Evolutionary conservation across 2,797 vertebrate genomes (phyloP), one percentile per base, ranked within the genome.

Genomic region (Sibirionetta formosa): DNA sequence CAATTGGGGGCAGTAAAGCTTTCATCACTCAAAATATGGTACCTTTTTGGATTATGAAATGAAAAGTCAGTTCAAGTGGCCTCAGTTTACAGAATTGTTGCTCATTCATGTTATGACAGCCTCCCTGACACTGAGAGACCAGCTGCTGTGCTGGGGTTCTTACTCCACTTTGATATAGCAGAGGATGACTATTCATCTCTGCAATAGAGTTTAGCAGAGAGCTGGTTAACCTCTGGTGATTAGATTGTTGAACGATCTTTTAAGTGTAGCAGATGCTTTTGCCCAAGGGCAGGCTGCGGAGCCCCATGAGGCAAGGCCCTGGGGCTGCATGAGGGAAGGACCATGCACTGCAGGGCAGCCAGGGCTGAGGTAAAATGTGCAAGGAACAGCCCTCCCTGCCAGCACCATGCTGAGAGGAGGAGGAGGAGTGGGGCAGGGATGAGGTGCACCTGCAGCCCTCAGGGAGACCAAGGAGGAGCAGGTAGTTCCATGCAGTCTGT

Each of bases 41-140:
- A 44, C 7, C 10, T 24, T 76, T 64, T 33, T 46, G 29, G 29
- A 26, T 82, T 63, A 29, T 15, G 17, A 54, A 81, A 14, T 0
- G 4, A 35, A 1, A 14, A 9, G 27, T 8, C 38, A 1, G 17
- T 3, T 18, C 7, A 19, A 18, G 31, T 1, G 1, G 17, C 6
- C 5, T 12, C 1, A 0, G 13, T 4, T 22, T 3, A n/a, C 48
- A 5, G n/a, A 56, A 27, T 48, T 58, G 29, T 2, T 1, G 3
- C 53, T 68, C 1, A 0, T 26, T 31, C 2, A 9, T 1, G 1
- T 26, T 1, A 14, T 0, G 0, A 16, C 7, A 5, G 9, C 19
- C 44, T 38, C 20, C 19, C 35, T 23, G 11, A 2, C 3, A 6
- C 20, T 2, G 31, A 19, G 11, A 9, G 50, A 3, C 14, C 9